Conservation (phyloP, 2,888 invertebrate genomes). For the Eupithecia subfuscata region DNA sequence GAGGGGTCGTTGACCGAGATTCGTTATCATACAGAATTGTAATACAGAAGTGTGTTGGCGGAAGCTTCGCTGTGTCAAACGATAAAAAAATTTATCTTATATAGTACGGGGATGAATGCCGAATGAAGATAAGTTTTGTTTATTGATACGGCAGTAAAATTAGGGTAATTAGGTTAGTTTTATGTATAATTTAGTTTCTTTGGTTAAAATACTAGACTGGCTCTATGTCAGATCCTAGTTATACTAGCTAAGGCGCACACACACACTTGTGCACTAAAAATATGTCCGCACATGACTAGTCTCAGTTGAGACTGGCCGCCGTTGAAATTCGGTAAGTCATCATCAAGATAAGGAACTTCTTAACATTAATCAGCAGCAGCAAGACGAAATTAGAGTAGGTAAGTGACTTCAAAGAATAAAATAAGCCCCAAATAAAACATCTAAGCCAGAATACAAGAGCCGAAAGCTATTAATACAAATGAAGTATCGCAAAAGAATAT, state of each 20-base stretch:
- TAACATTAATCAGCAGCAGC: background rate
- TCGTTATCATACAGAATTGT: slow-evolving; percentile 35
- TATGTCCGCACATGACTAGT: too few relatives aligned
- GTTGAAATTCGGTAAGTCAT: too few relatives aligned
- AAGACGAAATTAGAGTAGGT: background rate
- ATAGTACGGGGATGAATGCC: background rate
- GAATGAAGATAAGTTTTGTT: too few relatives aligned
- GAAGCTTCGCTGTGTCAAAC: slow-evolving; percentile 16
- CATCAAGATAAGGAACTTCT: background rate
- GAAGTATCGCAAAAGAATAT: background rate
- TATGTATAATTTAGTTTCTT: too few relatives aligned
- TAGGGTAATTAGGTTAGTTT: too few relatives aligned
- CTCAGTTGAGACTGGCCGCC: too few relatives aligned
- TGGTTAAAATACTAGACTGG: too few relatives aligned
- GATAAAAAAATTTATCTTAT: background rate
- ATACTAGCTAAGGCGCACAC: background rate
- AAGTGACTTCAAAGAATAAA: background rate
- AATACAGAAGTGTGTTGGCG: slow-evolving; percentile 30
- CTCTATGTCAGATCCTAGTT: too few relatives aligned
- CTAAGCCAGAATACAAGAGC: background rate
- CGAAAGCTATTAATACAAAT: background rate
- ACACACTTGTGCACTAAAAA: background rate
- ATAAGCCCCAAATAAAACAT: background rate
- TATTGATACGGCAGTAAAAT: too few relatives aligned
- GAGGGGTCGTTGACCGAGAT: slow-evolving; percentile 39